Evolutionary conservation across 2,113 vertebrate species (phyloP).

Genomic region (Brienomyrus brachyistius): DNA sequence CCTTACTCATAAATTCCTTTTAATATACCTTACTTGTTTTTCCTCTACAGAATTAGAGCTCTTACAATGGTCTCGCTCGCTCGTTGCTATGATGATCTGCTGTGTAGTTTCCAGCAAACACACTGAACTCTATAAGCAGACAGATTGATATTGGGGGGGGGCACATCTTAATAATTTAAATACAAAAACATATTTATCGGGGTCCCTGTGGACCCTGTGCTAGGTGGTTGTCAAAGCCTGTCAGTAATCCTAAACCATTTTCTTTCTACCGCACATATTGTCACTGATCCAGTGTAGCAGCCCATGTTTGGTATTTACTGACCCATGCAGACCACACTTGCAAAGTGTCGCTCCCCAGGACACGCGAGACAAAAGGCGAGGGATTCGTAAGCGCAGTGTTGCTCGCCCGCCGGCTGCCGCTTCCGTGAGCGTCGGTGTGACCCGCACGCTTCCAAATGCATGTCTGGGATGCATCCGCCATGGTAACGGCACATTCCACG

Average conservation of each 20-base stretch:
- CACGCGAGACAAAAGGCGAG: background rate
- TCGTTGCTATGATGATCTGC: background rate
- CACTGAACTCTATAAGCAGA: background rate
- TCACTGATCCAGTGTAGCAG: background rate
- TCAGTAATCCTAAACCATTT: background rate
- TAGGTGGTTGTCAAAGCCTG: too few species aligned
- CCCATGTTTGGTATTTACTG: background rate
- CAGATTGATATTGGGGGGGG: background rate
- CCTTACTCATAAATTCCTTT: background rate
- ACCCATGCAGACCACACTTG: background rate
- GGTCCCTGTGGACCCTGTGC: background rate
- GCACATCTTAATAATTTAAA: background rate
- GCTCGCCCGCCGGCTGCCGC: background rate
- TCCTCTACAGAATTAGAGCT: background rate
- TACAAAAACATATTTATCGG: background rate
- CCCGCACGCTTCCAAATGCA: background rate
- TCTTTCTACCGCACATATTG: background rate
- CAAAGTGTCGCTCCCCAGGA: background rate
- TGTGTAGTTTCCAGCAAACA: background rate
- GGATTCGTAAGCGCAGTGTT: background rate
- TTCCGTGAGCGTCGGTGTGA: background rate
- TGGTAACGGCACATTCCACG: background rate
- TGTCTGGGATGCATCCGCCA: background rate
- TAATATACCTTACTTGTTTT: background rate
- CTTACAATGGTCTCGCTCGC: background rate